A percentile compares a stretch with the other conserved stretches of the same genome.
phyloP scores from a whole-genome alignment of 2,113 vertebrate species.

The Cromileptes altivelis region DNA sequence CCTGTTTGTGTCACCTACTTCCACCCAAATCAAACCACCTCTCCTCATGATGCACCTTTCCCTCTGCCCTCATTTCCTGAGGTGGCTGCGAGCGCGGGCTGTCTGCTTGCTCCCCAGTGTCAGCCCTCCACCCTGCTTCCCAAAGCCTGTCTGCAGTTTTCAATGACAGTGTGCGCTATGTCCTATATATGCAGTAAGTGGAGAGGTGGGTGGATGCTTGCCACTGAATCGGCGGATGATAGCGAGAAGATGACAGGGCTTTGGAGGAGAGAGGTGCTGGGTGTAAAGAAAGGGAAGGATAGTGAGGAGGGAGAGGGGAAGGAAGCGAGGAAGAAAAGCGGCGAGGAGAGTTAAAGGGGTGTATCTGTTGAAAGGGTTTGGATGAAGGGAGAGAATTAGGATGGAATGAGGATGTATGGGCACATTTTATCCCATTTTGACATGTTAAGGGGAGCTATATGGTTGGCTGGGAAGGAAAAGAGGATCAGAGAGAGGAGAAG shows the following conservation, averaged over 20 bases:
- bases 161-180: conserved; percentile 64
- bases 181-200: conserved; percentile 77
- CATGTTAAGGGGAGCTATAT: conserved; percentile 45
- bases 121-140: conserved; percentile 51
- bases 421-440: conserved; percentile 56
- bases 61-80: conserved; percentile 59
- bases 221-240: conserved; percentile 67
- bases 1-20: conserved; percentile 4
- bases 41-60: conserved; percentile 36
- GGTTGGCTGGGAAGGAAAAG: conserved; percentile 50
- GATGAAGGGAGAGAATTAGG: conserved; percentile 59
- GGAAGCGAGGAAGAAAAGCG: conserved; percentile 24
- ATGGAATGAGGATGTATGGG: conserved; percentile 61
- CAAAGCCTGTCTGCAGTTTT: conserved; percentile 64
- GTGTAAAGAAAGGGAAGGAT: conserved; percentile 40
- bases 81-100: conserved; percentile 15
- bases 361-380: conserved; percentile 45
- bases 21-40: background rate
- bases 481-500: conserved; percentile 52
- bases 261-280: conserved; percentile 56
- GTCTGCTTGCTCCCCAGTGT: conserved; percentile 53
- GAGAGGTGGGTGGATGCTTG: conserved; percentile 78
- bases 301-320: background rate
- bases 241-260: conserved; percentile 74
- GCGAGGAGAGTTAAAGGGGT: conserved; percentile 35